Conservation (phyloP, 2,113 vertebrate species). For the Melanostigma gelatinosum region DNA sequence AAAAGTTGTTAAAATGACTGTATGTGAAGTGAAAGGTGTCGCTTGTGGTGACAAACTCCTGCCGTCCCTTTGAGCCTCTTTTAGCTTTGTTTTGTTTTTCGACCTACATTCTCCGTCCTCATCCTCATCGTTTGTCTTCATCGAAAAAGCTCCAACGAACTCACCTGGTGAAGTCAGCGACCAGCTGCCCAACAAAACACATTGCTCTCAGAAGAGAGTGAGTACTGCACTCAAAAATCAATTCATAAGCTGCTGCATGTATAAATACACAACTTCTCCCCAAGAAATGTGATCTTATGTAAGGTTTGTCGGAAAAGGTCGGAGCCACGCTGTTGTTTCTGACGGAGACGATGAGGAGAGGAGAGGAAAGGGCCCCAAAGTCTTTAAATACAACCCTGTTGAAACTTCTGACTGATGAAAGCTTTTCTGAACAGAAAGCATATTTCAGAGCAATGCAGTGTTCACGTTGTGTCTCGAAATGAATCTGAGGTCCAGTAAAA, state of each 20-base stretch:
- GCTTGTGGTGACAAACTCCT: not conserved
- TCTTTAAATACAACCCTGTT: not conserved
- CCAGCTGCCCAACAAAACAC: too few relatives aligned
- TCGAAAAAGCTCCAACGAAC: too few relatives aligned
- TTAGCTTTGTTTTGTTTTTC: not conserved
- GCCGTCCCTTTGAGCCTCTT: not conserved
- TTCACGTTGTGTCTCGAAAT: not conserved
- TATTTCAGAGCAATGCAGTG: not conserved
- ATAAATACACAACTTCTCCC: not conserved
- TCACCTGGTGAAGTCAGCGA: not conserved
- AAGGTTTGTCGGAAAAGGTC: not conserved
- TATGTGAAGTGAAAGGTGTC: not conserved
- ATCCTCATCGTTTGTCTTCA: too few relatives aligned
- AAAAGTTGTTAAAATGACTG: not conserved
- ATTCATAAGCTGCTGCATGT: too few relatives aligned
- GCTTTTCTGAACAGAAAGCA: not conserved
- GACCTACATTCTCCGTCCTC: too few relatives aligned
- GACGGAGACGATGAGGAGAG: not conserved
- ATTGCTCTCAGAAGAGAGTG: not conserved
- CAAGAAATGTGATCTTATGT: not conserved
- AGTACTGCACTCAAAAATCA: too few relatives aligned
- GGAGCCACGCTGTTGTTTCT: not conserved
- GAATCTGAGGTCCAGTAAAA: not conserved
- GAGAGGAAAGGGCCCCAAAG: too few relatives aligned
- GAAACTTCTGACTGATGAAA: not conserved